phyloP scores from a whole-genome alignment of 2,888 invertebrate genomes.

The Epiblema foenella region DNA sequence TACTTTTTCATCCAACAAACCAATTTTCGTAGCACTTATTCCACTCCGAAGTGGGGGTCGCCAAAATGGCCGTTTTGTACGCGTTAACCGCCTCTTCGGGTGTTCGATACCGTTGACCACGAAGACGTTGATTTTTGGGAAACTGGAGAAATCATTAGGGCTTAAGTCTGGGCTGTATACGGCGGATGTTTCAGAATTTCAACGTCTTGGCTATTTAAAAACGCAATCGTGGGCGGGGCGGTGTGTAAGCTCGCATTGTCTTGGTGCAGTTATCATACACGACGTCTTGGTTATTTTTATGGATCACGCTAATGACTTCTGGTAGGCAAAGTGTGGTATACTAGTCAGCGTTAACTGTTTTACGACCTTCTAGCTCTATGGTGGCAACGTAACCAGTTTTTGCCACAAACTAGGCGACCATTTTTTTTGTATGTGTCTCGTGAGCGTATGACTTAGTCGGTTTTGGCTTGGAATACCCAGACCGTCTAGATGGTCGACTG shows the following conservation, averaged over 20 bases:
- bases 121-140: neutral
- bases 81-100: neutral
- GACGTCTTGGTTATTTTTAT: neutral
- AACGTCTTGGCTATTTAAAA: neutral
- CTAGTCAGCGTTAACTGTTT: no score
- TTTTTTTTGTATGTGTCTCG: no score
- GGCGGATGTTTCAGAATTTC: neutral
- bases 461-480: no score
- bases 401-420: no score
- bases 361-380: no score
- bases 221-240: neutral
- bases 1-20: conserved; percentile 1
- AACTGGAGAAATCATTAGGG: conserved; percentile 2
- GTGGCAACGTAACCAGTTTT: no score
- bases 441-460: no score
- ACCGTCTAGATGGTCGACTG: no score
- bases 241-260: conserved; percentile 6
- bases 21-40: neutral
- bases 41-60: neutral
- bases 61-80: conserved; percentile 2
- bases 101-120: neutral
- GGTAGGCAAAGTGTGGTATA: no score
- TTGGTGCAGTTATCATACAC: neutral
- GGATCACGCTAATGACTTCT: neutral
- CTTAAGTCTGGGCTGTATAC: conserved; percentile 1